Evolutionary conservation across 1,140 invertebrate genomes (phyloP), one percentile per base, ranked within the genome.

Genomic region (Delia radicum): DNA sequence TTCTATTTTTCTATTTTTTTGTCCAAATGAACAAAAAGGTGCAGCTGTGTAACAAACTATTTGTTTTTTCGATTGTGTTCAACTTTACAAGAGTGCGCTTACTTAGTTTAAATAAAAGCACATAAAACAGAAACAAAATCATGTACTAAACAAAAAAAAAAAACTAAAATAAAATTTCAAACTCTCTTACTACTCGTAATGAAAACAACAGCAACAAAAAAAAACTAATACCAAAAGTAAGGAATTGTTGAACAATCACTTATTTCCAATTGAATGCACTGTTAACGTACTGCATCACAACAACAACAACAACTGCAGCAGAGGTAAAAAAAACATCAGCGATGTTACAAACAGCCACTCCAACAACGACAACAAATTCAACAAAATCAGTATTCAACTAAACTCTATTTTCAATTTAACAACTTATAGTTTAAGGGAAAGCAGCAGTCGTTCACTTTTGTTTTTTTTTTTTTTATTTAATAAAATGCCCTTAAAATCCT

Each of bases 241-340:
- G 21, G 65, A 69, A 69, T 69, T 69, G 65, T 69, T 69, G 2
- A 69, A 69, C 65, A 69, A 69, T 69, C 65, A 29, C 65, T 69
- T 69, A 69, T 69, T 69, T 69, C 29, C 65, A 69, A 69, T 69
- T 69, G 65, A 33, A 69, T 69, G 65, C 65, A 69, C 31, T 33
- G 65, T 13, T 69, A 69, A 69, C 65, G 21, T 31, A 33, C 29
- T 69, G 29, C n/a, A 69, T 21, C 27, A 31, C 63, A 69, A 69
- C 29, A 69, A 69, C n/a, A 67, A 67, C 15, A 18, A 28, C 24
- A 65, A 65, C 26, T 28, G 28, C 62, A 26, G 10, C 55, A 61
- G 18, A n/a, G n/a, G n/a, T n/a, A n/a, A n/a, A n/a, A 55, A 15
- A 6, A 55, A 55, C 48, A 55, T 15, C 18, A 55, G n/a, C n/a